Evolutionary conservation across 2,888 invertebrate species (phyloP), one percentile per base, ranked within the genome.

Genomic region (Pammene aurita): DNA sequence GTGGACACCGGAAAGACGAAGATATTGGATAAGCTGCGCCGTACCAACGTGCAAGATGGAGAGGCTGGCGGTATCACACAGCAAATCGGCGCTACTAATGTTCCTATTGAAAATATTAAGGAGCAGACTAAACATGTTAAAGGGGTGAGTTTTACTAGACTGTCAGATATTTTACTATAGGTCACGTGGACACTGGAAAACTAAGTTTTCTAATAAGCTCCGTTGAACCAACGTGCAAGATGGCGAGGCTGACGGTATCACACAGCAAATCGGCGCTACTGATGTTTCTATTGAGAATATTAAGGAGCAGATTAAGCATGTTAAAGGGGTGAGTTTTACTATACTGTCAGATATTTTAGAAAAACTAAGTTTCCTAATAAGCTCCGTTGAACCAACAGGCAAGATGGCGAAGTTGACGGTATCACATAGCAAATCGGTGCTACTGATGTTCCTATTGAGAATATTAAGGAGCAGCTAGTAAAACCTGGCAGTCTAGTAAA

Each of bases 371-470:
- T 99, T 81, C 89, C 99, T 66, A 99, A 99, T 85, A 99, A 99
- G 88, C 92, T 98, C 63, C 93, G 98, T 26, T 93, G 97, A 55
- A 98, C 98, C 0, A 96, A 98, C 81, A 98, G 98, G 0, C 98
- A 98, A 84, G 98, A 98, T 75, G 96, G 97, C 0, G 99, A 99
- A 92, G 99, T 99, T 1, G 99, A 99, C 56, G 99, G 99, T 73
- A 99, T 99, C 73, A 99, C 99, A 0, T 99, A 99, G 85, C 99
- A 99, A 93, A 99, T 99, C 77, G 99, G 99, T 72, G 99, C 99
- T 16, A 99, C 99, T 7, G 99, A 99, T 89, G 99, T 99, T 34
- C 99, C 99, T 2, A 96, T 97, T 70, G 97, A 98, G 66, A 98
- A 98, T 56, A 98, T 99, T 76, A 96, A 96, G 81, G 98, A 99